Base-by-base conservation (phyloP, 2,113 vertebrate genomes). In the Actenoides hombroni region DNA sequence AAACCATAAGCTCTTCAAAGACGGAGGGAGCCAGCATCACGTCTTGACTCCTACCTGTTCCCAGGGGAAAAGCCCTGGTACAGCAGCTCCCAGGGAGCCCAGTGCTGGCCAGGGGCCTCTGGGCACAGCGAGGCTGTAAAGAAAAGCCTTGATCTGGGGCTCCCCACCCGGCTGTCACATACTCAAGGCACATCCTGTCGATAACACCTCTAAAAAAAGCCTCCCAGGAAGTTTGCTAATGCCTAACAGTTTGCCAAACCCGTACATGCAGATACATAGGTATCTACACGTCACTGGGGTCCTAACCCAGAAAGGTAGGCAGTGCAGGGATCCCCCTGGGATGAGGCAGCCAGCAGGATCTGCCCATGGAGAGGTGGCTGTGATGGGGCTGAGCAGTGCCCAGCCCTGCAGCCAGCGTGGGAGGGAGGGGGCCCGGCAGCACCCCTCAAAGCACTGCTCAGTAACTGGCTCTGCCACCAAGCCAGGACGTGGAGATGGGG, bases 121-220 rank as follows among this genome's bases (percentile, higher is more conserved):
- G 10, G 57, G 33, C 63, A 64, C 39, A 44, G 61, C 0, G 2
- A 79, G 40, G 15, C 37, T 76, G 40, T 40, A 67, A 88, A 74
- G 71, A 83, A 63, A 57, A 85, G 28, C 51, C 21, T 31, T 90
- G 80, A 65, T 80, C 71, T 4, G 16, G 40, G n/a, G 61, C 46
- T 92, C 80, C 90, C 79, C 86, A 67, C 15, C 6, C 5, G 0
- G 24, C 92, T 94, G 79, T 65, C 83, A 80, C 44, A 40, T 84
- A 81, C 25, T 70, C 31, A 83, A 87, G 42, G 46, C 57, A 65
- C 60, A 90, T 90, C 83, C 94, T 93, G 90, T 90, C 83, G 92
- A 93, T 88, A 88, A 64, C 86, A 83, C 79, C 80, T 73, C 86
- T 92, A 68, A 83, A 90, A 95, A 94, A 92, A 85, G 44, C 79